Base-by-base conservation (phyloP, 2,888 invertebrate genomes). In the Entomobrya proxima region DNA sequence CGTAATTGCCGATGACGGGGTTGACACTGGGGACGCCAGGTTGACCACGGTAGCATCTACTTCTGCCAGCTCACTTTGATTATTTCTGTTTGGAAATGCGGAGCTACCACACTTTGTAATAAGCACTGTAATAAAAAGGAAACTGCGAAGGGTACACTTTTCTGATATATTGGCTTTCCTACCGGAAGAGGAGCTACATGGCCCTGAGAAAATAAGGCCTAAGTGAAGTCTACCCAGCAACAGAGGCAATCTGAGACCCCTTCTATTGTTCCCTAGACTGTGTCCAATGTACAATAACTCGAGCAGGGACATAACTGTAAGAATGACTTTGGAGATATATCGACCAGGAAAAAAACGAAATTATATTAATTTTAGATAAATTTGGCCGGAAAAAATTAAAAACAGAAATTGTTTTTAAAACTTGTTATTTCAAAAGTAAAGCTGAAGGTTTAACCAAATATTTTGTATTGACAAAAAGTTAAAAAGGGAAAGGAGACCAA, bases 51-150 rank as follows among this genome's bases (percentile, higher is more conserved):
- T n/a, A n/a, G n/a, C n/a, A n/a, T n/a, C n/a, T n/a, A n/a, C n/a
- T n/a, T n/a, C n/a, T n/a, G n/a, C n/a, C n/a, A n/a, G n/a, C n/a
- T n/a, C n/a, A 44, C 47, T 52, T 5, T 13, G 13, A 30, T 44
- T 37, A 40, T 74, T 64, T 15, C 75, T 55, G 35, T 72, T 77
- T 24, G 83, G 69, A 50, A 85, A 72, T 1, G 72, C 47, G 0
- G 85, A 84, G 5, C 77, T 75, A 21, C 74, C 79, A 75, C 79
- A 85, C 35, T 74, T 85, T 7, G 78, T 79, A 7, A 52, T 74
- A 7, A 85, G 61, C 9, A 85, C 50, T 0, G 74, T 61, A 55
- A 85, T 78, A 35, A 85, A 79, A 0, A 85, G 64, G 18, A 85
- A 79, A 18, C 74, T 79, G 9, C 79, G 85, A 7, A 78, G 64